Evolutionary conservation across 2,797 vertebrate species (phyloP).

Genomic region (Chaenodraco wilsoni): DNA sequence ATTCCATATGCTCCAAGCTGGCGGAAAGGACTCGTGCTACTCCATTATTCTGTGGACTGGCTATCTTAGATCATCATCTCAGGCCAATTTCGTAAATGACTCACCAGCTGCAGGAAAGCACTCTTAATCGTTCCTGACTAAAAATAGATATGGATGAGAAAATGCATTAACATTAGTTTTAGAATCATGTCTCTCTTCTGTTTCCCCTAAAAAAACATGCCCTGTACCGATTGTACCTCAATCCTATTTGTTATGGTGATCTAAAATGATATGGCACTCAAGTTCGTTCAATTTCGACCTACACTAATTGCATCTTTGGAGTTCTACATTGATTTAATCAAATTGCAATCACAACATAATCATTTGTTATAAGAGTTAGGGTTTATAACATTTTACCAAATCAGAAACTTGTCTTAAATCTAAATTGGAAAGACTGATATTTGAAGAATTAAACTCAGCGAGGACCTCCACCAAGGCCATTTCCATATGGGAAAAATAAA

Average conservation of each 20-base stretch:
- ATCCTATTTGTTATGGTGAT: background rate
- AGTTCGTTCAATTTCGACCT: too few relatives aligned
- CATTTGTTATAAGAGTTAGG: background rate
- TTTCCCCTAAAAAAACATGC: background rate
- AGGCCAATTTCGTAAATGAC: conserved; percentile 31
- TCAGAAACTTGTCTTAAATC: too few relatives aligned
- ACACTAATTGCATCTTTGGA: too few relatives aligned
- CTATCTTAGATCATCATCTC: conserved; percentile 46
- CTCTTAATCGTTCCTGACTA: conserved; percentile 16
- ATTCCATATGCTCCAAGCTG: conserved; percentile 47
- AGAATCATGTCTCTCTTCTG: background rate
- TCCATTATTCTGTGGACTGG: conserved; percentile 35
- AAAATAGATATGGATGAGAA: conserved; percentile 6
- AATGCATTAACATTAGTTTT: background rate
- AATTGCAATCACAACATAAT: background rate
- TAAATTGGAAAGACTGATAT: too few relatives aligned
- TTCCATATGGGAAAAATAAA: too few relatives aligned
- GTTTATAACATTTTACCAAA: background rate
- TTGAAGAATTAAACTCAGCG: too few relatives aligned
- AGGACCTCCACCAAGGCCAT: too few relatives aligned
- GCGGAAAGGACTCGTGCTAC: conserved; percentile 15
- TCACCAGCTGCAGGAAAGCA: conserved; percentile 30
- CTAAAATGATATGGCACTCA: too few relatives aligned
- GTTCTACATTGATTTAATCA: background rate
- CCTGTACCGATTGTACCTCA: too few relatives aligned